These are phyloP conservation scores for Parelbella ahira DNA, from an alignment of 2,888 invertebrate species.

Conservation along the genomic window DNA sequence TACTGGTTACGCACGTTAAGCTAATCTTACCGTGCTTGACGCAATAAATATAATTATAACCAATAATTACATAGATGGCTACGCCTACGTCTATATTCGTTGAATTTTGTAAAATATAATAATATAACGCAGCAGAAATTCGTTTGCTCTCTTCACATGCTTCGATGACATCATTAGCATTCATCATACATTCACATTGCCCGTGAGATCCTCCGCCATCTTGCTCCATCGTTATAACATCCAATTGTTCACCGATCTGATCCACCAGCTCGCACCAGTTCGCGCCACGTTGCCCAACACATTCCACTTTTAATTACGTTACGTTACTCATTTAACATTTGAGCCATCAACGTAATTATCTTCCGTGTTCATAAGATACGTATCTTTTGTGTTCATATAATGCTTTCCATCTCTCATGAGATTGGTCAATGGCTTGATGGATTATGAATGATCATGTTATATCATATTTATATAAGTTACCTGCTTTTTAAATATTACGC, in stretches of 20 bases:
- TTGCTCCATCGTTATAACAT: slow-evolving; percentile 12
- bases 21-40: no score
- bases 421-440: no score
- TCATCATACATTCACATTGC: slow-evolving; percentile 1
- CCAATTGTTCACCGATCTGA: slow-evolving; percentile 6
- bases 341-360: slow-evolving; percentile 15
- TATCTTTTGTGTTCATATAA: slow-evolving; percentile 6
- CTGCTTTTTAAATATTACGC: neutral
- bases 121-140: no score
- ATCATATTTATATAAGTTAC: neutral
- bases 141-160: neutral
- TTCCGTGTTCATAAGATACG: slow-evolving; percentile 12
- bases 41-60: no score
- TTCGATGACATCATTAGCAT: slow-evolving; percentile 1
- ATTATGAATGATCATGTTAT: neutral
- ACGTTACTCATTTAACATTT: slow-evolving; percentile 13
- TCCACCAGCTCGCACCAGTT: slow-evolving; percentile 2
- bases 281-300: slow-evolving; percentile 9
- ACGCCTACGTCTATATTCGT: no score
- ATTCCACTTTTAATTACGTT: slow-evolving; percentile 18
- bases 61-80: no score
- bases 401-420: slow-evolving; percentile 19
- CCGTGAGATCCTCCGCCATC: slow-evolving; percentile 8
- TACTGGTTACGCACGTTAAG: no score
- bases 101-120: no score